Conservation (phyloP, 2,888 invertebrate genomes). For the Frankliniella intonsa region DNA sequence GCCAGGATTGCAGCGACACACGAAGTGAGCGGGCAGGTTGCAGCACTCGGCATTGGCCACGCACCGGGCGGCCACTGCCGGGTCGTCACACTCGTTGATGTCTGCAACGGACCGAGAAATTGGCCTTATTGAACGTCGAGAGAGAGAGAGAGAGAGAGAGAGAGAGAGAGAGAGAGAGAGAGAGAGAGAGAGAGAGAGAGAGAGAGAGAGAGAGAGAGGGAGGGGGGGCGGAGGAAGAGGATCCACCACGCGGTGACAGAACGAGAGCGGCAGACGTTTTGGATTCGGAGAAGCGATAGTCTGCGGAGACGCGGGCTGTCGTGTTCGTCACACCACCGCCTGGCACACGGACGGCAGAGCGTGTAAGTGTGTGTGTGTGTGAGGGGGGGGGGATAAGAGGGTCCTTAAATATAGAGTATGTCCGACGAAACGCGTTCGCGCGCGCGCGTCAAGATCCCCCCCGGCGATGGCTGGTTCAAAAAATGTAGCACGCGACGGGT, state of each 20-base stretch:
- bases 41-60: constrained; percentile 91
- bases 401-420: too few relatives aligned
- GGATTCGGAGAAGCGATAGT: too few relatives aligned
- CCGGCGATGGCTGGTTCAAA: too few relatives aligned
- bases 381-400: too few relatives aligned
- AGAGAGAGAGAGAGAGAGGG: background rate
- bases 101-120: constrained; percentile 52
- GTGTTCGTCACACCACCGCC: too few relatives aligned
- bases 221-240: too few relatives aligned
- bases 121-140: constrained; percentile 25
- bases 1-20: constrained; percentile 88
- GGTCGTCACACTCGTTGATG: constrained; percentile 92
- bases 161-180: constrained; percentile 25
- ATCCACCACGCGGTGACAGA: background rate
- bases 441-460: too few relatives aligned
- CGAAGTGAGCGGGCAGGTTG: constrained; percentile 88
- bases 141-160: constrained; percentile 28
- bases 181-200: constrained; percentile 8
- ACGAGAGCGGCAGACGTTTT: too few relatives aligned
- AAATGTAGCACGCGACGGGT: background rate
- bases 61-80: constrained; percentile 75
- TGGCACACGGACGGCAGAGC: too few relatives aligned
- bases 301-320: too few relatives aligned
- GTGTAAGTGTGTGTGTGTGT: too few relatives aligned
- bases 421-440: too few relatives aligned